These are phyloP conservation scores for Metridium senile DNA, from an alignment of 92 coral and sea anemone genomes.

Conservation along the genomic window DNA sequence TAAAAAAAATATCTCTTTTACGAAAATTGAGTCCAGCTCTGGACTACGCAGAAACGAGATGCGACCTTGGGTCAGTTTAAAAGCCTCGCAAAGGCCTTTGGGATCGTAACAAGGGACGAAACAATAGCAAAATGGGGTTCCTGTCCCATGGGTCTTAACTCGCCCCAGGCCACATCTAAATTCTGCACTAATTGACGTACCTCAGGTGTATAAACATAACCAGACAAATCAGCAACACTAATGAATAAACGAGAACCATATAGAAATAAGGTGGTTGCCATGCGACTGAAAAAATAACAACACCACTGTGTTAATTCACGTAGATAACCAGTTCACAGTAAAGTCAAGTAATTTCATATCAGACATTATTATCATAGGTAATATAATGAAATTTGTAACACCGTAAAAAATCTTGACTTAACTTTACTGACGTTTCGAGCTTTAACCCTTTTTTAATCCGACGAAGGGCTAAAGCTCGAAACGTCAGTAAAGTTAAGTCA, in stretches of 20 bases:
- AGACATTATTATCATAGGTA: too few relatives aligned
- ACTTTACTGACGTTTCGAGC: too few relatives aligned
- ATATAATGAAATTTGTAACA: too few relatives aligned
- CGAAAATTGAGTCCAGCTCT: too few relatives aligned
- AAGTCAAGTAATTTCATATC: background rate
- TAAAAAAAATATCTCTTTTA: too few relatives aligned
- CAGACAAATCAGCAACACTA: constrained; percentile 84
- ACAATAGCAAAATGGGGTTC: background rate
- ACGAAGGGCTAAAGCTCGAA: too few relatives aligned
- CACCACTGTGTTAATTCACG: background rate
- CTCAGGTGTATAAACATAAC: constrained; percentile 90
- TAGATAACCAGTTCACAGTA: background rate
- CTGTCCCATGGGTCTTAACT: background rate
- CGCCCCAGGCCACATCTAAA: background rate
- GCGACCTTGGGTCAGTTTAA: too few relatives aligned
- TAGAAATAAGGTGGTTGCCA: constrained; percentile 67
- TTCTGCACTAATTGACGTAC: constrained; percentile 21
- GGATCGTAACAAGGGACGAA: background rate
- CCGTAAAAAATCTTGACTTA: too few relatives aligned
- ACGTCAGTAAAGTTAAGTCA: too few relatives aligned
- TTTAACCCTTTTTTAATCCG: too few relatives aligned
- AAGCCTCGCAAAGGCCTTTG: too few relatives aligned
- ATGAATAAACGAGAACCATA: constrained; percentile 83
- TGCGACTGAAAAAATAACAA: constrained; percentile 51
- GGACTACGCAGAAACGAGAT: too few relatives aligned